Evolutionary conservation across 1,140 invertebrate species (phyloP).

Genomic region (Tetraneura akinire): DNA sequence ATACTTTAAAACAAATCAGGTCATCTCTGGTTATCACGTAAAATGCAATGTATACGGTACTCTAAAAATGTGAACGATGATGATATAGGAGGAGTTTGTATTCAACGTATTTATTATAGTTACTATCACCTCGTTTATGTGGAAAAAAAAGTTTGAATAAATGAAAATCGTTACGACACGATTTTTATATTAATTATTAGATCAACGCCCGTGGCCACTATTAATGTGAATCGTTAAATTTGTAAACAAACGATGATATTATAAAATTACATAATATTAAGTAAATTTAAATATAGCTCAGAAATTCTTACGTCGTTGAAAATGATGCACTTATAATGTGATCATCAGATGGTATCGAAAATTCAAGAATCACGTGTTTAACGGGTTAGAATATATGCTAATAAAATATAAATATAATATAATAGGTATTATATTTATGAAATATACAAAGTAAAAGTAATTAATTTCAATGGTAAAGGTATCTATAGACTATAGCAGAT

Average conservation of each 20-base stretch:
- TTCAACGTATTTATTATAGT: neutral
- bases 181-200: conserved; percentile 16
- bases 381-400: neutral
- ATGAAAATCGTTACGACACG: conserved; percentile 7
- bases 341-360: conserved; percentile 14
- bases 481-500: too few relatives aligned
- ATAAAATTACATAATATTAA: neutral
- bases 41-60: neutral
- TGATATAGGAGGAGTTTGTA: neutral
- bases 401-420: too few relatives aligned
- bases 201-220: conserved; percentile 4
- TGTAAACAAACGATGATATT: conserved; percentile 9
- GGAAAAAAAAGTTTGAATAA: conserved; percentile 12
- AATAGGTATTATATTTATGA: neutral
- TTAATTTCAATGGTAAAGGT: neutral
- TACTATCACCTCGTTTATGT: too few relatives aligned
- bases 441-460: conserved; percentile 25
- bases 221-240: conserved; percentile 4
- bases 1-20: conserved; percentile 4
- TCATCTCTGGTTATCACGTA: neutral
- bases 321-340: neutral
- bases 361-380: neutral
- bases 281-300: neutral
- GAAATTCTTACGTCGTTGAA: neutral
- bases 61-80: conserved; percentile 10